Evolutionary conservation across 2,888 invertebrate species (phyloP).

Genomic region (Cyclophora albipunctata): DNA sequence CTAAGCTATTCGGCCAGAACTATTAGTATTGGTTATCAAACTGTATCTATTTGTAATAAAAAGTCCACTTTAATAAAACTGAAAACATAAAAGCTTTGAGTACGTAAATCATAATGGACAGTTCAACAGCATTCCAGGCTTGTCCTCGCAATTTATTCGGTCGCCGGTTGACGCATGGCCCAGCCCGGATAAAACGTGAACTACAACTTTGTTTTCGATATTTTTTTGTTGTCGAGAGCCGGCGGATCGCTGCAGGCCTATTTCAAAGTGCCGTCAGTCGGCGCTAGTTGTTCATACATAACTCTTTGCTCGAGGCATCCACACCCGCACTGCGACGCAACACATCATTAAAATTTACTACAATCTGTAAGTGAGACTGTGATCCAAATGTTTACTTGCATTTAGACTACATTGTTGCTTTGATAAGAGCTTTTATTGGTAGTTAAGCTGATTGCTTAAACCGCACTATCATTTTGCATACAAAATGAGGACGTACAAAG

Average conservation of each 20-base stretch:
- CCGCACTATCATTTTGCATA: too few species aligned
- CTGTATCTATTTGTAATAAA: too few species aligned
- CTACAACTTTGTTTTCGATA: slow-evolving; percentile 15
- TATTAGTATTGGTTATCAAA: too few species aligned
- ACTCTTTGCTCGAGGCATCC: slow-evolving; percentile 20
- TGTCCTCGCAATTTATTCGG: slow-evolving; percentile 13
- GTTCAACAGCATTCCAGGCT: slow-evolving; percentile 1
- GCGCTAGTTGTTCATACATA: slow-evolving; percentile 22
- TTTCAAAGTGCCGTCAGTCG: slow-evolving; percentile 25
- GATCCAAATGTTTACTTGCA: slow-evolving; percentile 5
- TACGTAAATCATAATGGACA: too few species aligned
- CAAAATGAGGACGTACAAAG: too few species aligned
- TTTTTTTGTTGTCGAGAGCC: slow-evolving; percentile 14
- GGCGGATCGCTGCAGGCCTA: slow-evolving; percentile 20
- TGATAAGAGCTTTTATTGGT: too few species aligned
- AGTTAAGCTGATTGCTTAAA: too few species aligned
- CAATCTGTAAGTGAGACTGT: slow-evolving; percentile 23
- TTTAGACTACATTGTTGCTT: too few species aligned
- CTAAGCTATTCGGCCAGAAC: too few species aligned
- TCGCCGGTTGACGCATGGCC: slow-evolving; percentile 14
- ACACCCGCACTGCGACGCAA: slow-evolving; percentile 58
- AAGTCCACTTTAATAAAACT: too few species aligned
- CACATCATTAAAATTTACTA: slow-evolving; percentile 57
- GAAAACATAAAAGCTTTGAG: too few species aligned
- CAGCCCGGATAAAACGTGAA: slow-evolving; percentile 13